Evolutionary conservation across 2,888 invertebrate species (phyloP), one percentile per base, ranked within the genome.

Genomic region (Subacronicta megacephala): DNA sequence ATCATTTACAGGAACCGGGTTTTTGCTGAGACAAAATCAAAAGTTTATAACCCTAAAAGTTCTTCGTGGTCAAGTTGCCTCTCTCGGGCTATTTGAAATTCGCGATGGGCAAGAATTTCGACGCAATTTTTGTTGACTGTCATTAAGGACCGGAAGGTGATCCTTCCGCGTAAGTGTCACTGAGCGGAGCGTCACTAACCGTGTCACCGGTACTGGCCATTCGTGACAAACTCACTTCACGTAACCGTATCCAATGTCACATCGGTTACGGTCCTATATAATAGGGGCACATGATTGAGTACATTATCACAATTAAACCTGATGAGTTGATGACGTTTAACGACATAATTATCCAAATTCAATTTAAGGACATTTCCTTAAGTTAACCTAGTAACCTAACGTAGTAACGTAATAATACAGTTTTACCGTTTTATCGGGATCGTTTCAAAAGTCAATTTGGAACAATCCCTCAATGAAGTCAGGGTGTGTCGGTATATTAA

Each of bases 101-200:
- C 9, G 20, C 12, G 41, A 16, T 35, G 20, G 42, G 17, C 42
- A 23, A 35, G 26, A 53, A 43, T 42, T 38, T 29, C 12, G 47
- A 44, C 36, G 51, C 35, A 44, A 52, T 37, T 44, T 29, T 7
- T 16, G 13, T 33, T 15, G 23, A 47, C 36, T 33, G 41, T 29
- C 35, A 43, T 56, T 63, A 45, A 23, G 17, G 37, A 56, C 26
- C 60, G 64, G 68, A 67, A 55, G 49, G 42, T 33, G 37, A 23
- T 57, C 51, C 51, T 47, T 51, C 40, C 26, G 35, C 38, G 47
- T 23, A 15, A 26, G 7, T 7, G 35, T 37, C 17, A 31, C n/a
- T 50, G 33, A 12, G 17, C 17, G 41, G 10, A 26, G 52, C 46
- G 54, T 36, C 51, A 18, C 45, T 31, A 35, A 20, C 18, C 38